A percentile compares a stretch with the other conserved stretches of the same genome.
Evolutionary conservation across 2,797 vertebrate species (phyloP).

Genomic region (Rachycentron canadum): DNA sequence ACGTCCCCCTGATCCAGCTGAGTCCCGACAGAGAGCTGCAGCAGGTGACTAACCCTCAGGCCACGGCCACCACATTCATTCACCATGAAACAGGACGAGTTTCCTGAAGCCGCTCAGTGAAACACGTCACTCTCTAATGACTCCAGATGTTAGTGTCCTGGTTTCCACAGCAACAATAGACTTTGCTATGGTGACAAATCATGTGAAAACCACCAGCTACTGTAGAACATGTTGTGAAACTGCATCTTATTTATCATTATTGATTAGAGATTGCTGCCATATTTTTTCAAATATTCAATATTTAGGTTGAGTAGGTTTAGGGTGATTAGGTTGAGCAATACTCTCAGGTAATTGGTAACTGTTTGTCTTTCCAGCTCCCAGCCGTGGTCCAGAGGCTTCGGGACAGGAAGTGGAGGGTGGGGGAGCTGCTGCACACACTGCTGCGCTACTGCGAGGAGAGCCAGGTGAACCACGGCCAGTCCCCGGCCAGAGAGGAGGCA

Average conservation of each 20-base stretch:
- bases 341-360: not conserved
- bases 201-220: constrained; percentile 3
- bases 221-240: too few relatives aligned
- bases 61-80: constrained; percentile 7
- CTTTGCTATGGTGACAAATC: constrained; percentile 42
- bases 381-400: constrained; percentile 88
- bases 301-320: too few relatives aligned
- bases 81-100: constrained; percentile 9
- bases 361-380: constrained; percentile 73
- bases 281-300: too few relatives aligned
- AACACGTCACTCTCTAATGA: constrained; percentile 20
- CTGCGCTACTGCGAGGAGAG: constrained; percentile 90
- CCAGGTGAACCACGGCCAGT: constrained; percentile 76
- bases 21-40: constrained; percentile 87
- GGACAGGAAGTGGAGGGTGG: constrained; percentile 91
- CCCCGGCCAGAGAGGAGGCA: constrained; percentile 71
- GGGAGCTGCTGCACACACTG: constrained; percentile 93
- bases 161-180: constrained; percentile 16
- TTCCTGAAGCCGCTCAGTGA: not conserved
- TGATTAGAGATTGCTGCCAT: too few relatives aligned
- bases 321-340: too few relatives aligned
- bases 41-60: constrained; percentile 84
- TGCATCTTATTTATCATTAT: too few relatives aligned
- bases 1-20: constrained; percentile 89
- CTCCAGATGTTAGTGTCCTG: constrained; percentile 19